phyloP scores from a whole-genome alignment of 2,797 vertebrate genomes.

The Acanthurus leucopareius region DNA sequence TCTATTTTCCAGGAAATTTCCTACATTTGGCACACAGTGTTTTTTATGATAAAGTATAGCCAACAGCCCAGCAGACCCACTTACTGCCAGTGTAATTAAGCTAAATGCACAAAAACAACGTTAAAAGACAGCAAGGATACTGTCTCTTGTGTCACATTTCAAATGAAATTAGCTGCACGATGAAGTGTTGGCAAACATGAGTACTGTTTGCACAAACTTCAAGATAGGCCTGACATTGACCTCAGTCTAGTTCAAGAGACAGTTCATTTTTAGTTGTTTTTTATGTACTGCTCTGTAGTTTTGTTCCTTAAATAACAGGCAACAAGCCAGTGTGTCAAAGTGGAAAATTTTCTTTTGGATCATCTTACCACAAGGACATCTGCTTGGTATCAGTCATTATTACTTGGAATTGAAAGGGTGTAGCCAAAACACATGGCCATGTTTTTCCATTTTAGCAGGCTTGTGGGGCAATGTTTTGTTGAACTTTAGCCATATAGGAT shows the following conservation, averaged over 20 bases:
- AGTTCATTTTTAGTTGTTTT: not conserved
- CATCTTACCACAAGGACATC: conserved; percentile 44
- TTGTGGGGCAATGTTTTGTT: conserved; percentile 4
- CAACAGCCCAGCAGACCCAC: not conserved
- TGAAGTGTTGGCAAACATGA: conserved; percentile 6
- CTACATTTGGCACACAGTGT: not conserved
- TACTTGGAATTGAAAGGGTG: conserved; percentile 25
- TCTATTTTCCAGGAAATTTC: conserved; percentile 3
- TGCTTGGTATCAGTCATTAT: conserved; percentile 42
- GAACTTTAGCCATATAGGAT: not conserved
- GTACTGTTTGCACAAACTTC: conserved; percentile 14
- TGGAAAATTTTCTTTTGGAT: conserved; percentile 10
- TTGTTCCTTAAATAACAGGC: not conserved
- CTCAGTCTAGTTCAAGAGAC: not conserved
- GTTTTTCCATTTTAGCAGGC: conserved; percentile 11
- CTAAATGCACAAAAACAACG: not conserved
- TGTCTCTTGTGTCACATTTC: conserved; percentile 3
- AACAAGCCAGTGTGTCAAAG: not conserved
- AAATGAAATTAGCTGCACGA: not conserved
- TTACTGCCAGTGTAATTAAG: conserved; percentile 4
- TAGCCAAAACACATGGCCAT: conserved; percentile 34
- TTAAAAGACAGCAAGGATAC: not conserved
- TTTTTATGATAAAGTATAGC: not conserved
- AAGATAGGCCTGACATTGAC: not conserved
- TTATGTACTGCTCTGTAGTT: not conserved